A percentile compares a stretch with the other conserved stretches of the same genome.
These are phyloP conservation scores for Protophormia terraenovae DNA, from an alignment of 2,888 invertebrate genomes.

Conservation along the genomic window DNA sequence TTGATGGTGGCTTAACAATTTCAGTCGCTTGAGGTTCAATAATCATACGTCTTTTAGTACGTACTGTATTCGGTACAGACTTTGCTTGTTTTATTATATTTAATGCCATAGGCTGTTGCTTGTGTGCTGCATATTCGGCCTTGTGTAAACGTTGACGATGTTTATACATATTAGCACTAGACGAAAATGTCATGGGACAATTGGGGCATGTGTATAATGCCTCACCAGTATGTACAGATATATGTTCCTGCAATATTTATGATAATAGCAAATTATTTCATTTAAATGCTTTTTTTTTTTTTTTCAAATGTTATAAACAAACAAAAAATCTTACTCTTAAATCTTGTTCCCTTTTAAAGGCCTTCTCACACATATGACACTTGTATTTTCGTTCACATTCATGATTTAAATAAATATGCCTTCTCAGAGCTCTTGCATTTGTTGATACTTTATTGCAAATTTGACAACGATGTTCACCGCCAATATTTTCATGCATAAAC, in stretches of 20 bases:
- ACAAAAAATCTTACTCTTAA: constrained; percentile 72
- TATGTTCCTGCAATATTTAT: constrained; percentile 75
- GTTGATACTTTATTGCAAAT: constrained; percentile 78
- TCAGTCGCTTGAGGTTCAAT: constrained; percentile 29
- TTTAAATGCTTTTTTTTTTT: not conserved
- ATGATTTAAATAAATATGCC: constrained; percentile 78
- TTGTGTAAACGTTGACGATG: constrained; percentile 79
- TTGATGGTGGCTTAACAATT: constrained; percentile 56
- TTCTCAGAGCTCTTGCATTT: constrained; percentile 76
- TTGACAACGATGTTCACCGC: constrained; percentile 75
- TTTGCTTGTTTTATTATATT: constrained; percentile 77
- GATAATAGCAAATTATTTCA: not conserved
- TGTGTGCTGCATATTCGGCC: constrained; percentile 77
- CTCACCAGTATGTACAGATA: constrained; percentile 79
- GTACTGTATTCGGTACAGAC: constrained; percentile 69
- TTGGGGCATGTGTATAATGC: constrained; percentile 78
- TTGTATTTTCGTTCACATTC: constrained; percentile 76
- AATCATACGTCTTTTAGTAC: constrained; percentile 69
- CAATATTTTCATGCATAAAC: constrained; percentile 75
- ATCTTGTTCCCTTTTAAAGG: constrained; percentile 77
- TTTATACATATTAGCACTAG: constrained; percentile 79
- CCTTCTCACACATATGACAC: constrained; percentile 79
- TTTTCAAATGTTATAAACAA: too few relatives aligned
- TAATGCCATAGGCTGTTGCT: constrained; percentile 76
- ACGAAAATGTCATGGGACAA: constrained; percentile 79